phyloP scores from a whole-genome alignment of 2,113 vertebrate species.

The Corythornis vintsioides region DNA sequence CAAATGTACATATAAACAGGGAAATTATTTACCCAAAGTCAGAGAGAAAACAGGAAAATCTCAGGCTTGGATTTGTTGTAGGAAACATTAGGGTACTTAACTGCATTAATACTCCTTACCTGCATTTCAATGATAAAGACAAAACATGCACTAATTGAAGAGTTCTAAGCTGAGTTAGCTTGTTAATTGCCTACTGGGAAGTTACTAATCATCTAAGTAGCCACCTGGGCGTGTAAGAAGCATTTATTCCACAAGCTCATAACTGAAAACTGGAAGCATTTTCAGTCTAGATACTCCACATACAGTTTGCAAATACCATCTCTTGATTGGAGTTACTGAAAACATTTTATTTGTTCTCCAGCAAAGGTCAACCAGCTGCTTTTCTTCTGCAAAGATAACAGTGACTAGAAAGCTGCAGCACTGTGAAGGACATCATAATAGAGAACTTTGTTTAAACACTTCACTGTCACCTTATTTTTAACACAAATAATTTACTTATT shows the following conservation, averaged over 20 bases:
- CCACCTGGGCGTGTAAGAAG: neutral
- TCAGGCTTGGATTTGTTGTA: neutral
- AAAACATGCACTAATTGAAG: neutral
- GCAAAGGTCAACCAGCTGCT: neutral
- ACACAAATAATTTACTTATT: neutral
- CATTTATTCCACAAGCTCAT: neutral
- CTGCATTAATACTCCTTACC: neutral
- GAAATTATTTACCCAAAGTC: neutral
- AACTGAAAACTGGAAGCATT: neutral
- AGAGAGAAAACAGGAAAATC: neutral
- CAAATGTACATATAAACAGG: neutral
- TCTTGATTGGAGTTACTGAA: neutral
- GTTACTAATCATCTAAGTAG: neutral
- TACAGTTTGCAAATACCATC: neutral
- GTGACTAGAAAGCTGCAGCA: neutral
- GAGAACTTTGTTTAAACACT: neutral
- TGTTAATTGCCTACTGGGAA: conserved; percentile 1
- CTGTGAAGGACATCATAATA: neutral
- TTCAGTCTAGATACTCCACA: neutral
- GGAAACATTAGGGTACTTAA: neutral
- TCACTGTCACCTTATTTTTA: neutral
- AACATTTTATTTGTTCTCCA: neutral
- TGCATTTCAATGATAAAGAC: neutral
- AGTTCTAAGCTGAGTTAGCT: neutral
- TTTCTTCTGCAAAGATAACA: neutral